Evolutionary conservation across 2,113 vertebrate genomes (phyloP).

Genomic region (Melanerpes aurifrons): DNA sequence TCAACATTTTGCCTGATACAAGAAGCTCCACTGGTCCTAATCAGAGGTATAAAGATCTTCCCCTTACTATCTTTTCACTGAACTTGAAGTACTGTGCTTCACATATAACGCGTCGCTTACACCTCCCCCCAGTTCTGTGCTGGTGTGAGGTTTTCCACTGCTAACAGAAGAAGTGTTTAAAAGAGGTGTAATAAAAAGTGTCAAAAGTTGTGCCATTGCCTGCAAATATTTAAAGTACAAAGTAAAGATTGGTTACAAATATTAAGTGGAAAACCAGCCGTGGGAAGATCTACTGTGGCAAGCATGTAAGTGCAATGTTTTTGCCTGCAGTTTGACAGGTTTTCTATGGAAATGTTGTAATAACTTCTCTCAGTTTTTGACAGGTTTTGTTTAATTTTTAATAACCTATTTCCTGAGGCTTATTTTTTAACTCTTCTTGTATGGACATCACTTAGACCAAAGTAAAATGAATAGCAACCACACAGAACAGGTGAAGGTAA

Average conservation of each 20-base stretch:
- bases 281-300: background rate
- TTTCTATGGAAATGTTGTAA: background rate
- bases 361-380: accelerated
- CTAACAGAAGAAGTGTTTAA: background rate
- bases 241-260: too few relatives aligned
- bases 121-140: background rate
- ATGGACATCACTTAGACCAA: background rate
- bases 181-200: background rate
- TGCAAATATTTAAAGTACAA: background rate
- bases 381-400: background rate
- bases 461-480: background rate
- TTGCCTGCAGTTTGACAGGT: background rate
- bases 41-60: background rate
- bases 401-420: background rate
- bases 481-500: background rate
- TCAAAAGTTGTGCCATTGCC: background rate
- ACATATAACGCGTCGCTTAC: background rate
- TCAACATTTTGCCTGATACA: background rate
- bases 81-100: background rate
- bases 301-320: background rate
- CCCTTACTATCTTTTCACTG: background rate
- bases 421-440: background rate
- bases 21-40: background rate
- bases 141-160: background rate
- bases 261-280: background rate